Evolutionary conservation across 2,113 vertebrate genomes (phyloP).

Genomic region (Pseudorhombus dupliciocellatus): DNA sequence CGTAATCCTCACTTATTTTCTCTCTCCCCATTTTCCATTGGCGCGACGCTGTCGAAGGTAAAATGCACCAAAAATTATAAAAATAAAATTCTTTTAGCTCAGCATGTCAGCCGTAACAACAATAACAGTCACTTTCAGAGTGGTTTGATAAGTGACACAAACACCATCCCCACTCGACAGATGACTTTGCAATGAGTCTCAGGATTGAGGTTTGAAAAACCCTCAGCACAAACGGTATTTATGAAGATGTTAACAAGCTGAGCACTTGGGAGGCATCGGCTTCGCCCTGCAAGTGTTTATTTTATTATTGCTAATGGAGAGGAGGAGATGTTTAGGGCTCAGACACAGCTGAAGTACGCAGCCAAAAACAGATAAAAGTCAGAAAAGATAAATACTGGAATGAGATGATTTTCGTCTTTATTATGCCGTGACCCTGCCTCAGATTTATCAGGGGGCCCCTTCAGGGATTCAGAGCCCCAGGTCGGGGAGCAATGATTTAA

Average conservation of each 20-base stretch:
- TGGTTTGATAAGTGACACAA: too few species aligned
- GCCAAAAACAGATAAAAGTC: background rate
- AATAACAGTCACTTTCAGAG: too few species aligned
- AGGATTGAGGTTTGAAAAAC: too few species aligned
- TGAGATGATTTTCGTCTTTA: background rate
- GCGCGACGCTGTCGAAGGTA: too few species aligned
- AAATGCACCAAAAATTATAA: too few species aligned
- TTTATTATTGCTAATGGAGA: background rate
- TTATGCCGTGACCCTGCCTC: slow-evolving; percentile 12
- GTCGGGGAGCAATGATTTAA: slow-evolving; percentile 21
- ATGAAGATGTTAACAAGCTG: background rate
- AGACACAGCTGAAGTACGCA: background rate
- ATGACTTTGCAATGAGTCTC: too few species aligned
- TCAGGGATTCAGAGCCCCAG: background rate
- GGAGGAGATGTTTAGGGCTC: background rate
- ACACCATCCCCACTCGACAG: too few species aligned
- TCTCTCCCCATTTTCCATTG: too few species aligned
- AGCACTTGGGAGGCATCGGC: background rate
- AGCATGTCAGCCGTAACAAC: too few species aligned
- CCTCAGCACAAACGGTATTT: background rate
- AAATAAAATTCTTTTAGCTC: too few species aligned
- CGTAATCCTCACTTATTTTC: too few species aligned
- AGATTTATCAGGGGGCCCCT: background rate
- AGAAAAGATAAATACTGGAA: background rate
- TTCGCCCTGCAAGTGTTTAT: background rate